Base-by-base conservation (phyloP, 2,888 invertebrate species). In the Trichopria drosophilae region DNA sequence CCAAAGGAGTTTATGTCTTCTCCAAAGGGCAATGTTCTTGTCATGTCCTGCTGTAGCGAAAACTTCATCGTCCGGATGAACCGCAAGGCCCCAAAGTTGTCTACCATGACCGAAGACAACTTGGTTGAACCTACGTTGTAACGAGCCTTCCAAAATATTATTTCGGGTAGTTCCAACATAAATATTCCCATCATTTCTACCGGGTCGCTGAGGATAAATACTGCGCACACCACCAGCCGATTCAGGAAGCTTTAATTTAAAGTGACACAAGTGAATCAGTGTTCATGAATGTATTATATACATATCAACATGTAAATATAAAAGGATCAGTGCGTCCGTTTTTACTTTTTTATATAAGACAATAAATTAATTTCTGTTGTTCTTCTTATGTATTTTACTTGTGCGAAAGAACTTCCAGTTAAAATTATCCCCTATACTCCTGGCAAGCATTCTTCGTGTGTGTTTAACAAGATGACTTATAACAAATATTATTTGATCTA, bases 1-100 rank as follows among this genome's bases (percentile, higher is more conserved):
- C 88, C 93, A 94, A 34, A 92, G 81, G 9, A 93, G 80, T 76
- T 90, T 90, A 71, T 91, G 92, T 52, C 90, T 87, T 53, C 90
- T 84, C 95, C 95, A 95, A 34, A 93, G 78, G 3, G 91, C 91
- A 56, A 95, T 90, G 63, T 89, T 87, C 72, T 91, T 90, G 73
- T 94, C 94, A 65, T 90, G 89, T 0, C 94, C 94, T 1, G 93
- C 93, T 1, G 94, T 92, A 1, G 93, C 91, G 68, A 93, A 93
- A 60, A 92, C 83, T 75, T 93, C 93, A 67, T 91, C 91, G 62
- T 91, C 90, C 0, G 93, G 93, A 75, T 94, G 93, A 2, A 91
- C 88, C 3, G 92, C 90, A 47, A 94, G 75, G 0, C 93, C 93
- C 85, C 90, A 88, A 3, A 94, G 79, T 72, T 90, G 90, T 49